These are phyloP conservation scores for Agrenia bidenticulata DNA, from an alignment of 2,888 invertebrate genomes.

Conservation along the genomic window DNA sequence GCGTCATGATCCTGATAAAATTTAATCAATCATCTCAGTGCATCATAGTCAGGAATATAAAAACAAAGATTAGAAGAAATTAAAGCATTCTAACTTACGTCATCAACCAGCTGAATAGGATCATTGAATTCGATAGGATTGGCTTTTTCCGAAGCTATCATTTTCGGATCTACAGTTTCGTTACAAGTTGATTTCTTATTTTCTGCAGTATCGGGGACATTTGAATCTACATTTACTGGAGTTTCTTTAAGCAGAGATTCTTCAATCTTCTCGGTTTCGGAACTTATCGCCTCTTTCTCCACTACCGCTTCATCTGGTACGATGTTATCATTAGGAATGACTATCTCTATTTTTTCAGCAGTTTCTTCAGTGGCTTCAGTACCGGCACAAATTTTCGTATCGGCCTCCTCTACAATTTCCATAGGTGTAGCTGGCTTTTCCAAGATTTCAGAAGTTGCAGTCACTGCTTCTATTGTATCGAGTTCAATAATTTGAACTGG, in stretches of 20 bases:
- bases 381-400: neutral
- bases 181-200: neutral
- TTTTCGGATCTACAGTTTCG: neutral
- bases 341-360: neutral
- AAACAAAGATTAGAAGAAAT: too few species aligned
- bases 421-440: neutral
- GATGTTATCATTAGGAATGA: conserved; percentile 16
- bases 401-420: neutral
- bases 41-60: too few species aligned
- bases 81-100: too few species aligned
- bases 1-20: conserved; percentile 31
- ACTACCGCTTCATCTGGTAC: neutral
- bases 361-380: neutral
- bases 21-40: too few species aligned
- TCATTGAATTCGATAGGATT: too few species aligned
- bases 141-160: neutral
- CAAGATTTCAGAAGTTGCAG: neutral
- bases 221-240: neutral
- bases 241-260: neutral
- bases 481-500: too few species aligned
- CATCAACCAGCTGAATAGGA: neutral
- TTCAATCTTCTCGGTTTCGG: neutral
- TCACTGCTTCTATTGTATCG: neutral
- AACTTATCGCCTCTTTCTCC: neutral
- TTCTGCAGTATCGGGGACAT: neutral